Evolutionary conservation across 1,140 invertebrate species (phyloP).

Genomic region (Zaprionus camerounensis): DNA sequence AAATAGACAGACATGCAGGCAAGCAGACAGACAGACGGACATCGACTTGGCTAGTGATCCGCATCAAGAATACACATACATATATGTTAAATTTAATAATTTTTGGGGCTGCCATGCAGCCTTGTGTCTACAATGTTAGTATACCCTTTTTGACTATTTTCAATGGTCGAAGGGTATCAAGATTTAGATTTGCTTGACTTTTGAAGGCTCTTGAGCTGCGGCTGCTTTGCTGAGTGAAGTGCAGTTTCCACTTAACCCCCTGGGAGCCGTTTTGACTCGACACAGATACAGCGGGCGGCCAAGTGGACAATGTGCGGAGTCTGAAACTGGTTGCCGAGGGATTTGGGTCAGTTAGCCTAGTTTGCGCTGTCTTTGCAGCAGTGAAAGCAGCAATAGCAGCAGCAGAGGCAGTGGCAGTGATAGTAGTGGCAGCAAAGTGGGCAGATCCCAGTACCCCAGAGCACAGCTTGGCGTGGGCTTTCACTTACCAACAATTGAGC

Average conservation of each 20-base stretch:
- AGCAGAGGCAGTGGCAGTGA: no score
- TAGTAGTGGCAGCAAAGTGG: constrained; percentile 36
- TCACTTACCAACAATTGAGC: constrained; percentile 94
- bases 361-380: constrained; percentile 3
- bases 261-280: constrained; percentile 55
- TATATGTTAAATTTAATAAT: no score
- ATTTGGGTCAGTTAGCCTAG: constrained; percentile 45
- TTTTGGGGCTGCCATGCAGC: no score
- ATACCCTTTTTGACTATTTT: no score
- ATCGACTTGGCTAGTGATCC: no score
- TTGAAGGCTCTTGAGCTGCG: not conserved
- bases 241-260: constrained; percentile 41
- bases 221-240: not conserved
- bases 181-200: not conserved
- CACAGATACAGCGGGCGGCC: constrained; percentile 23
- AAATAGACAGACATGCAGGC: no score
- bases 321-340: constrained; percentile 64
- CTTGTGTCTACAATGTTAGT: no score
- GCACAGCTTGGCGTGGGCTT: constrained; percentile 49
- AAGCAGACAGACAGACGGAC: no score
- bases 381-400: constrained; percentile 54
- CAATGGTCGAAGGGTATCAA: no score
- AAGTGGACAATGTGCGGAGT: constrained; percentile 55
- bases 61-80: no score
- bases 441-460: constrained; percentile 48